Conservation (phyloP, 2,797 vertebrate genomes). For the Notolepis coatsorum region DNA sequence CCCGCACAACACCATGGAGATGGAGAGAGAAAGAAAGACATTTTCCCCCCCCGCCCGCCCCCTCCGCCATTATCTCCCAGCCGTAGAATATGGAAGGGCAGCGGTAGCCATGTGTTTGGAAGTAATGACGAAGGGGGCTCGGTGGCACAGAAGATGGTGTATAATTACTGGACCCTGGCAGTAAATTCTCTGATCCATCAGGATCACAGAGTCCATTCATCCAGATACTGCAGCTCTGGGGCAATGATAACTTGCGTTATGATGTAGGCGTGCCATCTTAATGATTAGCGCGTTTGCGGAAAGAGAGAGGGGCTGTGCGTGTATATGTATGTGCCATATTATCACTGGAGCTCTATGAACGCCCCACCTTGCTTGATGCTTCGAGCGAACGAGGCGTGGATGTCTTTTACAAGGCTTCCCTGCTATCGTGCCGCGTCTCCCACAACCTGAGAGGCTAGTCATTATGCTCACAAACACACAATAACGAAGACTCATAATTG, state of each 20-base stretch:
- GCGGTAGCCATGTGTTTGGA: constrained; percentile 60
- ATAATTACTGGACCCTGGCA: constrained; percentile 70
- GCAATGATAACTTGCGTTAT: constrained; percentile 53
- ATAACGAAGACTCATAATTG: constrained; percentile 47
- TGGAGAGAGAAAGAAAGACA: constrained; percentile 2
- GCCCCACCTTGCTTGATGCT: constrained; percentile 41
- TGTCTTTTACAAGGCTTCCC: constrained; percentile 42
- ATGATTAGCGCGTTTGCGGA: constrained; percentile 58
- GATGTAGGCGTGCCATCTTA: constrained; percentile 47
- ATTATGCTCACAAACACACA: constrained; percentile 39
- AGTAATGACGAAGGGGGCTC: constrained; percentile 66
- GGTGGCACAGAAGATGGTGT: constrained; percentile 52
- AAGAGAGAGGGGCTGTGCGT: constrained; percentile 11
- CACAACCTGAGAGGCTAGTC: constrained; percentile 27
- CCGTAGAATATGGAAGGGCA: constrained; percentile 54
- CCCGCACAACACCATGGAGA: constrained; percentile 31
- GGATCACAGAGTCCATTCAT: constrained; percentile 56
- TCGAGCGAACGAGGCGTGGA: constrained; percentile 61
- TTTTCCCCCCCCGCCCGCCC: constrained; percentile 20
- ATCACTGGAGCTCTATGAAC: constrained; percentile 43
- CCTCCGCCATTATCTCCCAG: constrained; percentile 53
- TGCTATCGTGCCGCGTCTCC: constrained; percentile 34
- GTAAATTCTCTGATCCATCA: constrained; percentile 64
- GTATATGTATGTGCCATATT: background rate
- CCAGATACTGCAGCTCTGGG: constrained; percentile 57